These are phyloP conservation scores for Microctonus brassicae DNA, from an alignment of 2,888 invertebrate species.

Conservation along the genomic window DNA sequence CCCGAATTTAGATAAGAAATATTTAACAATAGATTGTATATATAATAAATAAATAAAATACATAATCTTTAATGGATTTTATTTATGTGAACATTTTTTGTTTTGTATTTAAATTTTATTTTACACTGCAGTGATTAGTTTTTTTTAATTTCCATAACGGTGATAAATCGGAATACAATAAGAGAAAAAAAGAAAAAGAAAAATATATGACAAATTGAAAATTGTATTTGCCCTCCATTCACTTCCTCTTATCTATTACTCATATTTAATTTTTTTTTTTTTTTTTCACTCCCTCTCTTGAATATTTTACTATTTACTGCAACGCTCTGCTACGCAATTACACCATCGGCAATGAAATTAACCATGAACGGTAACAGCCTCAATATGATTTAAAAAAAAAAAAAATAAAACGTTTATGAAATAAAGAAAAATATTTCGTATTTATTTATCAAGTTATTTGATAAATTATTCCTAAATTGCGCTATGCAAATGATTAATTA, in stretches of 20 bases:
- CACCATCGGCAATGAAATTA: constrained; percentile 6
- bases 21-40: background rate
- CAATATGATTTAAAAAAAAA: background rate
- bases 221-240: background rate
- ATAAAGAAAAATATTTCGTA: background rate
- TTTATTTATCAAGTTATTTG: background rate
- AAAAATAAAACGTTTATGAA: background rate
- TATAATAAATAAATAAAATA: background rate
- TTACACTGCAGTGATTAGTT: background rate
- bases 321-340: constrained; percentile 25
- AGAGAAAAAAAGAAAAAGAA: too few species aligned
- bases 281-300: background rate
- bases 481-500: constrained; percentile 16
- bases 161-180: background rate
- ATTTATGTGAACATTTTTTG: background rate
- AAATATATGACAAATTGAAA: background rate
- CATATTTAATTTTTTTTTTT: background rate
- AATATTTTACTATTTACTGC: background rate
- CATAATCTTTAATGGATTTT: background rate
- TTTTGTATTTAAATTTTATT: background rate
- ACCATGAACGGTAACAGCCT: background rate
- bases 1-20: background rate
- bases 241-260: background rate
- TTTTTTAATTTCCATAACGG: background rate
- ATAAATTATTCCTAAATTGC: constrained; percentile 19